Base-by-base conservation (phyloP, 1,140 invertebrate species). In the Drosophila arizonae region DNA sequence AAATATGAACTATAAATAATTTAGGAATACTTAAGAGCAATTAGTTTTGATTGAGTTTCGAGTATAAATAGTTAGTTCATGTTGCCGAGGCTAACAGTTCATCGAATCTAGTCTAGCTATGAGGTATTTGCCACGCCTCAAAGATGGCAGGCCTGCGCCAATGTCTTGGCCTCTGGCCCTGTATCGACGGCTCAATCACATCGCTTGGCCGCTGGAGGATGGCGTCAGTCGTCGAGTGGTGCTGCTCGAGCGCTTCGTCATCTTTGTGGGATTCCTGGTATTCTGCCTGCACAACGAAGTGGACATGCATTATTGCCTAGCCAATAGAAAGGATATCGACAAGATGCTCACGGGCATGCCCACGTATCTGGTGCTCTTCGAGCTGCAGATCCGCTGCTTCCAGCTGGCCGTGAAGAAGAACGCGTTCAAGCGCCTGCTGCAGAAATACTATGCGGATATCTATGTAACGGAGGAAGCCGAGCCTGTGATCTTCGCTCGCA, bases 391-490 rank as follows among this genome's bases (percentile, higher is more conserved):
- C 62, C 79, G 89, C 9, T 69, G 70, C 41, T 90, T 67, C 11
- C 79, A 89, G 60, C 50, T 90, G 51, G 85, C 85, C 6, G 30
- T 62, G 8, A 69, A 67, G 5, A 89, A 89, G 60, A 50, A 72
- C 30, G 52, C 57, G 6, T 90, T 89, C 41, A 73, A 81, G 48
- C 36, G 9, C 0, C 56, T 90, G 6, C 10, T 90, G 9, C 60
- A 90, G 36, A 61, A 84, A 3, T 90, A 90, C 39, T 90, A 80
- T 54, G 41, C 58, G 0, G 63, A 89, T 13, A 86, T 90, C n/a
- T 90, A 88, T 33, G 57, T 90, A 0, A 46, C 55, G 0, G 17
- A 80, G 56, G 13, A 57, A 30, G 13, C 51, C 21, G 56, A 81
- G 13, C 72, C 81, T 6, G 41, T 56, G 0, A 24, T 80, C 0